A percentile compares a stretch with the other conserved stretches of the same genome.
Evolutionary conservation across 2,888 invertebrate genomes (phyloP).

Genomic region (Elegia similella): DNA sequence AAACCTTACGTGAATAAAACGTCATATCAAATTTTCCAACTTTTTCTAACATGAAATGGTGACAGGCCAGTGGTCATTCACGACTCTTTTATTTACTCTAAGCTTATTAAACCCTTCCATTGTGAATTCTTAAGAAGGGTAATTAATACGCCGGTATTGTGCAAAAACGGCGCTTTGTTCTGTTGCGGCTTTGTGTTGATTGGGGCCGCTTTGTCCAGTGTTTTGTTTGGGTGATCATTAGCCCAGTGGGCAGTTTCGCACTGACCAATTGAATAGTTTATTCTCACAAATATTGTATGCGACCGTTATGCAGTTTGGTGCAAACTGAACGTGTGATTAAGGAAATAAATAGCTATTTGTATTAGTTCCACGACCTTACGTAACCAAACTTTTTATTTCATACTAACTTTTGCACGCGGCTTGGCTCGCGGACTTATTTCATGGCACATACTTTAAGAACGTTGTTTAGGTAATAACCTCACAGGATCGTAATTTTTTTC

Average conservation of each 20-base stretch:
- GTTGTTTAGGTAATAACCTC: no score
- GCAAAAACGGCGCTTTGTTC: conserved; percentile 70
- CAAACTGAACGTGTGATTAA: conserved; percentile 5
- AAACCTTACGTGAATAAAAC: conserved; percentile 32
- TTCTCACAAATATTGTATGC: conserved; percentile 61
- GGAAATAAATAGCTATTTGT: neutral
- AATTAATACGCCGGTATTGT: conserved; percentile 77
- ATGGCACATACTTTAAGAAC: no score
- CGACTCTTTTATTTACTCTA: conserved; percentile 72
- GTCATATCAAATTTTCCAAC: conserved; percentile 62
- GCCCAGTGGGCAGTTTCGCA: conserved; percentile 69
- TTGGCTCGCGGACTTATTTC: no score
- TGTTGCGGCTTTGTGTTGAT: conserved; percentile 48
- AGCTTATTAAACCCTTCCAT: conserved; percentile 77
- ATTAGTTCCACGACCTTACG: no score
- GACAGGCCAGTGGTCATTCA: conserved; percentile 67
- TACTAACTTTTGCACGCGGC: no score
- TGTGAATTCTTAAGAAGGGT: conserved; percentile 67
- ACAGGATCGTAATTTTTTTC: no score
- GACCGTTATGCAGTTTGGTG: conserved; percentile 49
- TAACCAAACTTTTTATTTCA: no score
- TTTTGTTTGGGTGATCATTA: conserved; percentile 74
- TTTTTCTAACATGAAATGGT: conserved; percentile 38
- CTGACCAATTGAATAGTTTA: conserved; percentile 57
- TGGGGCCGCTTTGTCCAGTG: conserved; percentile 41